A percentile compares a stretch with the other conserved stretches of the same genome.
Evolutionary conservation across 2,888 invertebrate genomes (phyloP).

Genomic region (Coenonympha arcania): DNA sequence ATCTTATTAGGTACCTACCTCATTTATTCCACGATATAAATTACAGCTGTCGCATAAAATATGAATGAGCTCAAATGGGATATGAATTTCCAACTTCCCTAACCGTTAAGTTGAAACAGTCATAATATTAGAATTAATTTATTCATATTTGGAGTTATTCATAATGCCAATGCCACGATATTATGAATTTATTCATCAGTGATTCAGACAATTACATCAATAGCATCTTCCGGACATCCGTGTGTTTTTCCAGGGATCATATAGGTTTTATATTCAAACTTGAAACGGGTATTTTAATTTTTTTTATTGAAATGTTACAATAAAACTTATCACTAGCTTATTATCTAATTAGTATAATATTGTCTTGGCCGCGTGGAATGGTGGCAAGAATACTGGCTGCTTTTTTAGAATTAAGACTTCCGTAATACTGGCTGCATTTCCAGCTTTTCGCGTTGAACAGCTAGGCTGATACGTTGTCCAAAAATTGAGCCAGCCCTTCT

Average conservation of each 20-base stretch:
- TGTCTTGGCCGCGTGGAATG: no score
- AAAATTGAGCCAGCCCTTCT: no score
- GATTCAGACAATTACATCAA: conserved; percentile 22
- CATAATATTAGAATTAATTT: conserved; percentile 10
- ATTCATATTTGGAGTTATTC: conserved; percentile 16
- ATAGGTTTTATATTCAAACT: background rate
- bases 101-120: background rate
- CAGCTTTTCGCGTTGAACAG: no score
- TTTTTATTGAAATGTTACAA: no score
- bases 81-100: conserved; percentile 1
- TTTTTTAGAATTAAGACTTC: no score
- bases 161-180: conserved; percentile 12
- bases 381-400: no score
- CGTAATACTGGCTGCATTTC: no score
- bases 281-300: no score
- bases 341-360: no score
- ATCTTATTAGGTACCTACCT: background rate
- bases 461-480: no score
- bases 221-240: conserved; percentile 17
- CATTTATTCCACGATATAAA: background rate
- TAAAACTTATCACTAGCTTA: no score
- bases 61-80: conserved; percentile 4
- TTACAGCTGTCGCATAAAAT: background rate
- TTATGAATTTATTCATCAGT: conserved; percentile 13
- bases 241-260: conserved; percentile 4